Evolutionary conservation across 1,140 invertebrate genomes (phyloP).

Genomic region (Drosophila funebris): DNA sequence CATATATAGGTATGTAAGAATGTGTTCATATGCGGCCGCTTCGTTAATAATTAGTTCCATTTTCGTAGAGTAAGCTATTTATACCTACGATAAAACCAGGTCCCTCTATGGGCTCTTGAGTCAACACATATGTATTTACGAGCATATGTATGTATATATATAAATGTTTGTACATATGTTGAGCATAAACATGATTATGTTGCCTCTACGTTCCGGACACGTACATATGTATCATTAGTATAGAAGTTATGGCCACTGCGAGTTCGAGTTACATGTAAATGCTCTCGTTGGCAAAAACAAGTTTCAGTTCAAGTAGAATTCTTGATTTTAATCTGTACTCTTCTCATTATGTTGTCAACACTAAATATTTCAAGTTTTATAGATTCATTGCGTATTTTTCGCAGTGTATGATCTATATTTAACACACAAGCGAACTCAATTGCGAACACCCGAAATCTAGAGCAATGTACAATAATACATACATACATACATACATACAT

Average conservation of each 20-base stretch:
- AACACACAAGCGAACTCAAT: background rate
- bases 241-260: background rate
- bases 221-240: background rate
- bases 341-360: background rate
- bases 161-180: conserved; percentile 1
- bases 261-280: background rate
- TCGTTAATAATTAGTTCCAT: conserved; percentile 37
- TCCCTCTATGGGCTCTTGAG: background rate
- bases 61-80: conserved; percentile 33
- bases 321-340: background rate
- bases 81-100: conserved; percentile 17
- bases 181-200: background rate
- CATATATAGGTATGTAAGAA: background rate
- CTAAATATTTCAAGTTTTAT: too few species aligned
- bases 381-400: background rate
- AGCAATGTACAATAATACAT: background rate
- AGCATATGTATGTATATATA: background rate
- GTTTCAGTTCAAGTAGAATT: background rate
- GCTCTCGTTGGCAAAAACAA: background rate
- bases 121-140: background rate
- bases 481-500: background rate
- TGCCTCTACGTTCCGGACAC: background rate
- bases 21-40: conserved; percentile 12
- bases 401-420: background rate
- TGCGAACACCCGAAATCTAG: background rate